phyloP scores from a whole-genome alignment of 2,113 vertebrate species.

The Macrotus californicus region DNA sequence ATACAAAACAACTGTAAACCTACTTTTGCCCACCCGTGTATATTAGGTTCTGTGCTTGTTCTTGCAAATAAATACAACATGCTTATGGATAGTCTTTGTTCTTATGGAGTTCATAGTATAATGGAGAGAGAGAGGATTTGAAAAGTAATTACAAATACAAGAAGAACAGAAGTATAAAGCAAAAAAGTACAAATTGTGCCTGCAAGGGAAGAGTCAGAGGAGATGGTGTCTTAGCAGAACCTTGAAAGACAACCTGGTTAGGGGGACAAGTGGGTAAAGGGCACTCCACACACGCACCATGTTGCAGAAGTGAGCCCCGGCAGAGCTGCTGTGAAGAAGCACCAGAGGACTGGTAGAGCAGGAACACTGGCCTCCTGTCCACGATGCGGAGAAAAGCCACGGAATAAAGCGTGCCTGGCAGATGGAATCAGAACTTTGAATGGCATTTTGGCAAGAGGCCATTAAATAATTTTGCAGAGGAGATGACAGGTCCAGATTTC shows the following conservation, averaged over 20 bases:
- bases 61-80: background rate
- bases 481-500: background rate
- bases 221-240: background rate
- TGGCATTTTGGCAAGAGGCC: background rate
- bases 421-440: background rate
- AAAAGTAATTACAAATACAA: background rate
- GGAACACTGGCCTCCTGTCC: fast-evolving
- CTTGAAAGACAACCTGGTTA: background rate
- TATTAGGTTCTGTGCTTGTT: background rate
- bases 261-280: background rate
- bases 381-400: background rate
- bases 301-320: background rate
- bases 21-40: background rate
- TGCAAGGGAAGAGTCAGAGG: background rate
- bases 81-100: background rate
- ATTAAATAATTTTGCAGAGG: background rate
- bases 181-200: background rate
- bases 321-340: background rate
- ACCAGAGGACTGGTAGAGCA: background rate
- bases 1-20: too few species aligned
- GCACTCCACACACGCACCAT: background rate
- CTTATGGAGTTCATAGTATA: background rate
- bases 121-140: background rate
- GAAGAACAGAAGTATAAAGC: background rate
- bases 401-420: background rate